A percentile compares a stretch with the other conserved stretches of the same genome.
These are phyloP conservation scores for Parasteatoda tepidariorum DNA, from an alignment of 1,140 invertebrate species.

Conservation along the genomic window DNA sequence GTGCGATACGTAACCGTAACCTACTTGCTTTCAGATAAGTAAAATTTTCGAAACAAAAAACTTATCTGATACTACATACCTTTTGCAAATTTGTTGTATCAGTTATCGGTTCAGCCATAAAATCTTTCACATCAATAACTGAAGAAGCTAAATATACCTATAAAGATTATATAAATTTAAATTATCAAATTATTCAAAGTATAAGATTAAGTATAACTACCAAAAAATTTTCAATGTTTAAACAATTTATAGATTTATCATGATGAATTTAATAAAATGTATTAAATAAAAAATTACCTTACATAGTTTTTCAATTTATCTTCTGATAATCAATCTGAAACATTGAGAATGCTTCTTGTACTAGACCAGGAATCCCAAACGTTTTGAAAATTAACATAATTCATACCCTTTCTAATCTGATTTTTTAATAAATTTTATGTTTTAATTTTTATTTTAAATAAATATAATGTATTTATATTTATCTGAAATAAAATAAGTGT, in stretches of 20 bases:
- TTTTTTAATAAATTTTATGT: too few relatives aligned
- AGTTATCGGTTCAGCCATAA: conserved; percentile 38
- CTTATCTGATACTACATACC: too few relatives aligned
- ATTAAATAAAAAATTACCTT: not conserved
- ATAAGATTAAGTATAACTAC: not conserved
- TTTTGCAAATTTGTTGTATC: not conserved
- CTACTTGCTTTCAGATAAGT: too few relatives aligned
- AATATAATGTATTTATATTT: too few relatives aligned
- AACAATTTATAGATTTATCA: not conserved
- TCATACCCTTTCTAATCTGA: too few relatives aligned
- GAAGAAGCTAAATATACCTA: conserved; percentile 29
- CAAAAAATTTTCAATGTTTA: not conserved
- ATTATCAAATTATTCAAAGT: not conserved
- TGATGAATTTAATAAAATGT: not conserved
- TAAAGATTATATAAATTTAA: not conserved
- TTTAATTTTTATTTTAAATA: too few relatives aligned
- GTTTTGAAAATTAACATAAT: too few relatives aligned
- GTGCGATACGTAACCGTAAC: too few relatives aligned
- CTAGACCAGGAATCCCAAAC: too few relatives aligned
- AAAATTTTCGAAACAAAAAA: too few relatives aligned
- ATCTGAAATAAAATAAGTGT: too few relatives aligned
- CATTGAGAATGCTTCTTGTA: not conserved
- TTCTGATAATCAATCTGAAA: not conserved
- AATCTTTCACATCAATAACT: not conserved
- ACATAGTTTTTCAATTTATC: not conserved